Base-by-base conservation (phyloP, 2,888 invertebrate genomes). In the Rhorus exstirpatorius region DNA sequence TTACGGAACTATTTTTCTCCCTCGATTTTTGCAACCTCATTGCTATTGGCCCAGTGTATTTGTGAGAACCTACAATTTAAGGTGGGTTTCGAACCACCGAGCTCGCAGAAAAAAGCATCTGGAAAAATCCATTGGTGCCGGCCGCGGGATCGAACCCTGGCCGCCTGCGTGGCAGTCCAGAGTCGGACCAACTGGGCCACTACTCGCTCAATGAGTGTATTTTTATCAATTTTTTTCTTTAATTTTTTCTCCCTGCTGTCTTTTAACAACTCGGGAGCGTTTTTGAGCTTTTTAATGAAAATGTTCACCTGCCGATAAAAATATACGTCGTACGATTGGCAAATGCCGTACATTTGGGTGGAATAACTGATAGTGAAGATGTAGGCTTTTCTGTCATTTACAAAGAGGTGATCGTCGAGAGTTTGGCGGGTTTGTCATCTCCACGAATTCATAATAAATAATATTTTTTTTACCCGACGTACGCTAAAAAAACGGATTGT, bases 291-390 rank as follows among this genome's bases (percentile, higher is more conserved):
- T 79, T 81, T 71, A 10, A 81, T 79, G 12, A 72, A 83, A 75
- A 71, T 83, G 38, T 84, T 85, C 10, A 83, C 70, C 63, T 86
- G 81, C 8, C 79, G 41, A 46, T 80, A 86, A 77, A 86, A 86
- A 68, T 85, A 85, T 21, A 87, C 83, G 21, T 84, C 85, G 41
- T 84, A 85, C 3, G 83, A 79, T 38, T 85, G 85, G 26, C 81
- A 83, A 79, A 35, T 8, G 78, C 84, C 1, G 86, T 86, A 14
- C 86, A 86, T 19, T 85, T 80, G 6, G 85, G 85, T 4, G 83
- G 84, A 58, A 86, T 86, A 8, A 85, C 51, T 80, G 79, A 75
- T 4, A 84, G 83, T 81, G 8, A 81, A 84, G 3, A 65, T 75
- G 10, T 44, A 44, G 44, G 70, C 17, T 1, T 61, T 49, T 17